A percentile compares a stretch with the other conserved stretches of the same genome.
phyloP scores from a whole-genome alignment of 1,140 invertebrate genomes.

The Triops longicaudatus region DNA sequence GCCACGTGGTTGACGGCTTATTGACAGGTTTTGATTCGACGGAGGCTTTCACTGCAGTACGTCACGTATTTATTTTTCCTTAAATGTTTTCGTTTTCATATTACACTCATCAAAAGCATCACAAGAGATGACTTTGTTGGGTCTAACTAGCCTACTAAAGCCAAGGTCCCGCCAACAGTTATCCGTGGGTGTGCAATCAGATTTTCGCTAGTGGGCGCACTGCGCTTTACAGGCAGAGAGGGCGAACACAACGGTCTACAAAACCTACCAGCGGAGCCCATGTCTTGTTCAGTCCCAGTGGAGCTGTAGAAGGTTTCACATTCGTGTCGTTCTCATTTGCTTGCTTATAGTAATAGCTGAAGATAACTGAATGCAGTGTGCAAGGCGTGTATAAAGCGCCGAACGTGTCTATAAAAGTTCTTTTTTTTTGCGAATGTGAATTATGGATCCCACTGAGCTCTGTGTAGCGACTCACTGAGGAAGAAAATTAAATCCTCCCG shows the following conservation, averaged over 20 bases:
- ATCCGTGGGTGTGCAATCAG: too few species aligned
- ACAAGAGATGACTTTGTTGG: too few species aligned
- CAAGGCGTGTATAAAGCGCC: not conserved
- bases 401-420: not conserved
- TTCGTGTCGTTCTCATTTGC: not conserved
- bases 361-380: not conserved
- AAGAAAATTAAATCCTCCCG: not conserved
- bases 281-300: conserved; percentile 3
- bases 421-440: not conserved
- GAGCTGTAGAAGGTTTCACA: not conserved
- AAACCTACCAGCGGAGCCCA: not conserved
- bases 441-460: not conserved
- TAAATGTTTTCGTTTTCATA: too few species aligned
- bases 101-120: too few species aligned
- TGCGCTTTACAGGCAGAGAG: not conserved
- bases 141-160: too few species aligned
- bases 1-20: too few species aligned
- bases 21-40: too few species aligned
- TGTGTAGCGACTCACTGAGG: not conserved
- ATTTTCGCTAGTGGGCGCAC: too few species aligned
- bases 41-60: too few species aligned
- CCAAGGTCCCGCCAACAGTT: too few species aligned
- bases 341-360: too few species aligned
- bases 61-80: too few species aligned
- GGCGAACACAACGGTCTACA: not conserved